These are phyloP conservation scores for Drosophila maculinotata DNA, from an alignment of 2,888 invertebrate genomes.

Conservation along the genomic window DNA sequence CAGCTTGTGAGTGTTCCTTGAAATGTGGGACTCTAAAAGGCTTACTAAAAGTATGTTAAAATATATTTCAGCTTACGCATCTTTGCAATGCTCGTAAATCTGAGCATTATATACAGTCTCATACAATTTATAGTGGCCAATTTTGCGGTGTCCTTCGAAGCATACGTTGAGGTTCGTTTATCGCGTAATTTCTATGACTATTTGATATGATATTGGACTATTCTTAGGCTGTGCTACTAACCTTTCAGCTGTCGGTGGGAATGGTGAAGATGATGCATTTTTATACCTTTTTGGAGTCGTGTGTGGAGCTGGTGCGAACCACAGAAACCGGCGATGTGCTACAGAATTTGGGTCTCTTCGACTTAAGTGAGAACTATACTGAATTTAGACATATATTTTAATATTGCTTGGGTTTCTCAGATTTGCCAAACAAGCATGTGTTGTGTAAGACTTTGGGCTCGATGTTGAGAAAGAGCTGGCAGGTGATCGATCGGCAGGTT, in stretches of 20 bases:
- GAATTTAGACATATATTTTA: fast-evolving
- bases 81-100: slow-evolving; percentile 42
- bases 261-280: slow-evolving; percentile 66
- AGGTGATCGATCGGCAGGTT: slow-evolving; percentile 60
- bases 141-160: slow-evolving; percentile 61
- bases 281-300: slow-evolving; percentile 23
- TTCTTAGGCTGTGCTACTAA: slow-evolving; percentile 58
- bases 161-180: slow-evolving; percentile 64
- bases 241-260: slow-evolving; percentile 65
- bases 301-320: slow-evolving; percentile 36
- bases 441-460: slow-evolving; percentile 41
- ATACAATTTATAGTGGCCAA: slow-evolving; percentile 59
- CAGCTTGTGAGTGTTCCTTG: slow-evolving; percentile 41
- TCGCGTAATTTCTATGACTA: fast-evolving
- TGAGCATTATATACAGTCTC: slow-evolving; percentile 56
- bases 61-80: slow-evolving; percentile 33
- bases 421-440: slow-evolving; percentile 34
- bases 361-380: slow-evolving; percentile 45
- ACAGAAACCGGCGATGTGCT: slow-evolving; percentile 58
- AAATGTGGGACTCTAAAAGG: not conserved
- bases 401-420: slow-evolving; percentile 14
- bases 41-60: too few relatives aligned
- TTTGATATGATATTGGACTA: not conserved
- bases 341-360: slow-evolving; percentile 56
- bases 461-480: slow-evolving; percentile 57